phyloP scores from a whole-genome alignment of 2,113 vertebrate species.

The Theropithecus gelada region DNA sequence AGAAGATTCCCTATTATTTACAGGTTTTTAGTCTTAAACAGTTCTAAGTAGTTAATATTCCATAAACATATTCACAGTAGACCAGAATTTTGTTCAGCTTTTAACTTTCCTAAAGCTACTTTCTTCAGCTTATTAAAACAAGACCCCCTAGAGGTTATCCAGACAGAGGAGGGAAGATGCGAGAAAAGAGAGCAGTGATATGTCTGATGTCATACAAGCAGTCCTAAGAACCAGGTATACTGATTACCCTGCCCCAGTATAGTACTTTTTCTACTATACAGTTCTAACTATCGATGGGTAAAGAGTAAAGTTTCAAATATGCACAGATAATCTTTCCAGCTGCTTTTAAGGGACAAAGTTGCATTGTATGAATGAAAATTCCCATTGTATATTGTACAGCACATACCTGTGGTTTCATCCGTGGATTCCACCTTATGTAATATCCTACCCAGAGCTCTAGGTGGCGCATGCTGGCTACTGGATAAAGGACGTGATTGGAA shows the following conservation, averaged over 20 bases:
- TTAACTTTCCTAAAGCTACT: background rate
- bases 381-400: background rate
- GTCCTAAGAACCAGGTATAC: background rate
- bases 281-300: background rate
- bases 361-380: background rate
- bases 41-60: background rate
- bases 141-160: background rate
- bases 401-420: conserved; percentile 96
- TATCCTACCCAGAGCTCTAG: conserved; percentile 98
- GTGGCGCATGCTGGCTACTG: conserved; percentile 96
- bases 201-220: background rate
- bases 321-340: background rate
- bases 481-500: conserved; percentile 95
- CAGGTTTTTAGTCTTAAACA: background rate
- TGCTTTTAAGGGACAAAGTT: background rate
- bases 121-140: background rate
- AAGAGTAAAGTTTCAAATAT: background rate
- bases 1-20: background rate
- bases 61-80: background rate
- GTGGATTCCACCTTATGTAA: conserved; percentile 98
- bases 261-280: background rate
- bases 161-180: background rate
- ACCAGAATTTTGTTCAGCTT: background rate
- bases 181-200: background rate
- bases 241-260: background rate